Evolutionary conservation across 2,113 vertebrate species (phyloP).

Genomic region (Semnornis frantzii): DNA sequence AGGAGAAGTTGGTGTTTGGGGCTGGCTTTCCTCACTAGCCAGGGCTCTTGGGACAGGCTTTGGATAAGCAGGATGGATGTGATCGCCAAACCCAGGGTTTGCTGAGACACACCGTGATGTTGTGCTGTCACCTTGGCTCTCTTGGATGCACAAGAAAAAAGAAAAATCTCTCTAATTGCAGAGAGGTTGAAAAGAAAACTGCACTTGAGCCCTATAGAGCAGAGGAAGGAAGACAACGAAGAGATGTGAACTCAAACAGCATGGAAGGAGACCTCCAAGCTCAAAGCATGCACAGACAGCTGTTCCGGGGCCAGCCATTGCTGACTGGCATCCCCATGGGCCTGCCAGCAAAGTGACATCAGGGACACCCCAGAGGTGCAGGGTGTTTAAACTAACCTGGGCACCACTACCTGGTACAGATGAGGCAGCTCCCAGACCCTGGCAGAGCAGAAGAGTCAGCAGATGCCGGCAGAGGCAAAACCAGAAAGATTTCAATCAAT

Average conservation of each 20-base stretch:
- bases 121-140: rapidly evolving
- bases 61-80: neutral
- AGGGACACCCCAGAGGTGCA: rapidly evolving
- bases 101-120: neutral
- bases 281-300: rapidly evolving
- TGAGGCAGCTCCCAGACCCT: neutral
- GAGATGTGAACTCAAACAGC: neutral
- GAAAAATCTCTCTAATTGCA: neutral
- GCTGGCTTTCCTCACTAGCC: neutral
- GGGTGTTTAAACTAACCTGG: neutral
- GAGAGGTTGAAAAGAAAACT: neutral
- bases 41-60: neutral
- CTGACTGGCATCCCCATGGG: neutral
- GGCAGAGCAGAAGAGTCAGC: neutral
- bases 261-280: neutral
- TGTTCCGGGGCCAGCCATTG: rapidly evolving
- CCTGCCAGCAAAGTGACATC: neutral
- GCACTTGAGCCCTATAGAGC: neutral
- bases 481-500: neutral
- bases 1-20: neutral
- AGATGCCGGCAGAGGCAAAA: neutral
- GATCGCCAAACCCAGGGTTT: neutral
- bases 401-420: neutral
- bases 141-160: neutral
- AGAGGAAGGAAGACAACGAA: neutral